phyloP scores from a whole-genome alignment of 2,888 invertebrate genomes.

The Noctua janthina region DNA sequence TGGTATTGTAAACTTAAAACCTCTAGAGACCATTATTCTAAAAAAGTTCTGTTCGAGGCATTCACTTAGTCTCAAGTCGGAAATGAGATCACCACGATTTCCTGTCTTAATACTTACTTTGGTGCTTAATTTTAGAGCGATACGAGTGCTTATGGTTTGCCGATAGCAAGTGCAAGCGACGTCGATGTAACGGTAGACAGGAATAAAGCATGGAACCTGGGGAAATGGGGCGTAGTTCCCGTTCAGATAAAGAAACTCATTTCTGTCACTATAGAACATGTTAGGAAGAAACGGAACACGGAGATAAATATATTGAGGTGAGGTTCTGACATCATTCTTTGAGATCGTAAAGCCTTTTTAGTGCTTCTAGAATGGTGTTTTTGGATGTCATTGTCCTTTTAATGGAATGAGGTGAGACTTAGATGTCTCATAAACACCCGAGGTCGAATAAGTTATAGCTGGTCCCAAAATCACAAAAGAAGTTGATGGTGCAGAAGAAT shows the following conservation, averaged over 20 bases:
- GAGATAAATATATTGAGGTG: constrained; percentile 87
- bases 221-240: constrained; percentile 85
- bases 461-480: neutral
- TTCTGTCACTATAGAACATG: constrained; percentile 80
- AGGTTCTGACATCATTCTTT: constrained; percentile 36
- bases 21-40: neutral
- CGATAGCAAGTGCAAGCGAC: constrained; percentile 83
- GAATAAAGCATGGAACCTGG: constrained; percentile 78
- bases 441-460: neutral
- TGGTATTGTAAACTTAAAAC: constrained; percentile 36
- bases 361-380: constrained; percentile 15
- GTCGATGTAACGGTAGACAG: constrained; percentile 79
- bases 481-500: neutral
- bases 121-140: constrained; percentile 78
- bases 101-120: constrained; percentile 31
- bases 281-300: constrained; percentile 80
- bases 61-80: constrained; percentile 15
- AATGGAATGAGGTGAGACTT: constrained; percentile 14
- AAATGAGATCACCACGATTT: constrained; percentile 45
- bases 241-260: constrained; percentile 82
- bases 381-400: constrained; percentile 47
- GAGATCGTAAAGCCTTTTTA: constrained; percentile 34
- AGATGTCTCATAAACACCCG: neutral
- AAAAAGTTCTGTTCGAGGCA: constrained; percentile 17
- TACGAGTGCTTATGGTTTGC: constrained; percentile 83